A percentile compares a stretch with the other conserved stretches of the same genome.
Evolutionary conservation across 92 coral and sea anemone genomes (phyloP).

Genomic region (Pocillopora meandrina): DNA sequence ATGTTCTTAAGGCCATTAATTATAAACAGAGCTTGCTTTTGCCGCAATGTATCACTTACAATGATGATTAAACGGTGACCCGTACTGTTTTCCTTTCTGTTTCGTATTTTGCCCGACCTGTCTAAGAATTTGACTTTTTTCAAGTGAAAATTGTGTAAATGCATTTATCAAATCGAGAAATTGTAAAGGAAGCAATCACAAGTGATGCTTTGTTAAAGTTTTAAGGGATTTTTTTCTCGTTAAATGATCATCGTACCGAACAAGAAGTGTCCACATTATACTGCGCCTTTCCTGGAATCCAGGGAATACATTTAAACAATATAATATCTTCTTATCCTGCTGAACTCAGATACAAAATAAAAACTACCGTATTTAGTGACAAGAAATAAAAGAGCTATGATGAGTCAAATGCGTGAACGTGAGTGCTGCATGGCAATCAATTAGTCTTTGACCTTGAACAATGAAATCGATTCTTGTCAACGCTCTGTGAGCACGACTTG

Average conservation of each 20-base stretch:
- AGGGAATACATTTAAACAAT: not conserved
- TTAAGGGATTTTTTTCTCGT: not conserved
- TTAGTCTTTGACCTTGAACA: not conserved
- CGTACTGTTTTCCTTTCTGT: not conserved
- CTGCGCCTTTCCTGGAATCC: slow-evolving; percentile 4
- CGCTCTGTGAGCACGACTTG: not conserved
- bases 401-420: not conserved
- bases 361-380: not conserved
- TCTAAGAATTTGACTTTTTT: not conserved
- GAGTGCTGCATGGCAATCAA: not conserved
- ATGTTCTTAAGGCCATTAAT: too few species aligned
- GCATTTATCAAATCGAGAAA: not conserved
- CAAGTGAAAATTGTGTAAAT: not conserved
- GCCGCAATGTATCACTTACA: not conserved
- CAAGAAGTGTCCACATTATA: not conserved
- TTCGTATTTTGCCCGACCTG: too few species aligned
- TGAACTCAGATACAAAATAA: not conserved
- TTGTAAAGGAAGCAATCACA: not conserved
- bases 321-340: not conserved
- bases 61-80: not conserved
- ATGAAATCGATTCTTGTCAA: not conserved
- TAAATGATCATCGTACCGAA: not conserved
- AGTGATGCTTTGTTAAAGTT: not conserved
- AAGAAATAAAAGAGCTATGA: not conserved
- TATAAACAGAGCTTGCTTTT: too few species aligned